These are phyloP conservation scores for Dreissena rostriformis DNA, from an alignment of 1,140 invertebrate species.

Conservation along the genomic window DNA sequence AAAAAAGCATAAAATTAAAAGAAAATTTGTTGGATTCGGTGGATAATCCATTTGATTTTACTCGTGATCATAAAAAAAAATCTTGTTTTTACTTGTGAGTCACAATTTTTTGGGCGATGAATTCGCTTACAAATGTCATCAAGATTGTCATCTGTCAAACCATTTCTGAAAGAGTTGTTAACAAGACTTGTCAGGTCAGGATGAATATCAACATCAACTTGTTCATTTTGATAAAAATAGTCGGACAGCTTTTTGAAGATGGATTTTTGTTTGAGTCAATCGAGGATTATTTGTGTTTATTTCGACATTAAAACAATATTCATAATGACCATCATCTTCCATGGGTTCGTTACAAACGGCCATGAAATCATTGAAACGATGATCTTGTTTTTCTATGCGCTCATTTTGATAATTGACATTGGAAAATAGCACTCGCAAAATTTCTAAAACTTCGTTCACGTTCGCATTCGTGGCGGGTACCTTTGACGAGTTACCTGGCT, in stretches of 20 bases:
- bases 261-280: background rate
- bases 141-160: slow-evolving; percentile 24
- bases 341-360: too few relatives aligned
- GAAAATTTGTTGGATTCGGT: too few relatives aligned
- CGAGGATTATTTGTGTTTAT: too few relatives aligned
- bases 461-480: background rate
- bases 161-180: slow-evolving; percentile 35
- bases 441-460: background rate
- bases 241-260: slow-evolving; percentile 1
- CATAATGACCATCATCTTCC: background rate
- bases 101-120: slow-evolving; percentile 27
- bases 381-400: background rate
- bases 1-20: too few relatives aligned
- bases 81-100: slow-evolving; percentile 24
- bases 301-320: background rate
- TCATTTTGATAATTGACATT: slow-evolving; percentile 5
- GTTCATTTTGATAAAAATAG: slow-evolving; percentile 6
- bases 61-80: too few relatives aligned
- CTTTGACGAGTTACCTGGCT: background rate
- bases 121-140: slow-evolving; percentile 20
- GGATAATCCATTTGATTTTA: too few relatives aligned
- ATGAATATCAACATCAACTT: slow-evolving; percentile 23
- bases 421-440: background rate
- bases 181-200: slow-evolving; percentile 27
- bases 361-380: background rate